Evolutionary conservation across 2,888 invertebrate species (phyloP).

Genomic region (Tiliacea aurago): DNA sequence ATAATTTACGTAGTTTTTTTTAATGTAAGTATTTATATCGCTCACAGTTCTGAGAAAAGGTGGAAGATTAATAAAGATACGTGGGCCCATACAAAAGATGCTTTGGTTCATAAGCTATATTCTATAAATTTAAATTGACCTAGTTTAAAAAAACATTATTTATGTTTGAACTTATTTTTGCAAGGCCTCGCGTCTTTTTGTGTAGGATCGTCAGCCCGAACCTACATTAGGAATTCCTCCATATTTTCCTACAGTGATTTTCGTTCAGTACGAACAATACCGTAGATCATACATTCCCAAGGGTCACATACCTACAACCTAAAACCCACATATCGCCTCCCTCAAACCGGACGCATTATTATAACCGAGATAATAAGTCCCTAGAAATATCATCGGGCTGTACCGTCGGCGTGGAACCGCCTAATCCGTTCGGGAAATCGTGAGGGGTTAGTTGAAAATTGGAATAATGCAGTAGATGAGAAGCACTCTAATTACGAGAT

Average conservation of each 20-base stretch:
- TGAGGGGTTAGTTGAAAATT: conserved; percentile 5
- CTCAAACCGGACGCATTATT: conserved; percentile 38
- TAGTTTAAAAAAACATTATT: neutral
- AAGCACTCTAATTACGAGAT: conserved; percentile 7
- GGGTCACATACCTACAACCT: conserved; percentile 24
- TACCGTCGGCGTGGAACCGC: neutral
- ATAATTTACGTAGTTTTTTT: too few relatives aligned
- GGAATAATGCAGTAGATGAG: conserved; percentile 13
- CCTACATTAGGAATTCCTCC: conserved; percentile 1
- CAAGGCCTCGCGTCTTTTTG: neutral
- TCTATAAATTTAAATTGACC: neutral
- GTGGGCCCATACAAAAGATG: too few relatives aligned
- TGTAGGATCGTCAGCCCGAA: neutral
- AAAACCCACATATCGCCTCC: conserved; percentile 25
- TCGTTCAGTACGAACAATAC: conserved; percentile 9
- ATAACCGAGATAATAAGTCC: conserved; percentile 49
- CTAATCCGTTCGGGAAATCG: conserved; percentile 9
- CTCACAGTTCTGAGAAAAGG: too few relatives aligned
- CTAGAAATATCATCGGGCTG: conserved; percentile 11
- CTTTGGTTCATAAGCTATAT: too few relatives aligned
- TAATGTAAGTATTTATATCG: too few relatives aligned
- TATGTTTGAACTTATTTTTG: neutral
- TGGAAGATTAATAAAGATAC: too few relatives aligned
- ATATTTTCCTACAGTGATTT: conserved; percentile 19
- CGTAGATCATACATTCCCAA: conserved; percentile 28